Evolutionary conservation across 2,797 vertebrate species (phyloP).

Genomic region (Lithobates pipiens): DNA sequence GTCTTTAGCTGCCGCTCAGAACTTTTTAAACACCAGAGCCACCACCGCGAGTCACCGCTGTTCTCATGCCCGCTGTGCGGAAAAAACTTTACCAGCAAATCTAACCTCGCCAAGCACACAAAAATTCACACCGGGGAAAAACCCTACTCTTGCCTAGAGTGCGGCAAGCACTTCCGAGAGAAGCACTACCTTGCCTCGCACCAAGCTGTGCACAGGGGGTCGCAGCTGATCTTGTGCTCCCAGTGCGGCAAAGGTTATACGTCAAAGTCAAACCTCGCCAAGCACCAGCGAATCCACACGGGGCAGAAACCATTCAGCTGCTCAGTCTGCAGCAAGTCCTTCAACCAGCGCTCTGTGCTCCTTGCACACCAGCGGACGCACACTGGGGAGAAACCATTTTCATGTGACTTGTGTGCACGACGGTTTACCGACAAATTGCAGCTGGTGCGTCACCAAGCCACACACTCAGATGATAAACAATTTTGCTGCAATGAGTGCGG

Average conservation of each 20-base stretch:
- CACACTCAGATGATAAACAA: conserved; percentile 4
- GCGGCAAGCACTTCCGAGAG: conserved; percentile 15
- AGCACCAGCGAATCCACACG: conserved; percentile 27
- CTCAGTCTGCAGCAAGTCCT: conserved; percentile 5
- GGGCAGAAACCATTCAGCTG: conserved; percentile 7
- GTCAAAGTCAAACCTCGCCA: conserved; percentile 10
- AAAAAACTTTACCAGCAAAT: conserved; percentile 49
- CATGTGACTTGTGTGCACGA: background rate
- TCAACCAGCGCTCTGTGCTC: background rate
- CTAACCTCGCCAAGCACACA: conserved; percentile 27
- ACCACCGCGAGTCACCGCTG: conserved; percentile 48
- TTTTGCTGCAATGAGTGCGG: conserved; percentile 14
- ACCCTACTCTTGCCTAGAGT: conserved; percentile 14
- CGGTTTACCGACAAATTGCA: background rate
- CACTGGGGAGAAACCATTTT: conserved; percentile 6
- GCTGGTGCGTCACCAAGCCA: background rate
- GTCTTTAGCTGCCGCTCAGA: conserved; percentile 49
- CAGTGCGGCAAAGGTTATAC: conserved; percentile 5
- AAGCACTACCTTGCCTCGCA: conserved; percentile 5
- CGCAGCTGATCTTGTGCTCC: conserved; percentile 12
- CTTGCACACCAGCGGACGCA: background rate
- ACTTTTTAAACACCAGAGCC: conserved; percentile 40
- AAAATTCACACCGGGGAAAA: conserved; percentile 28
- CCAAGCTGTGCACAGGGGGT: conserved; percentile 4
- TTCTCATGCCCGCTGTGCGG: conserved; percentile 59